Conservation (phyloP, 1,140 invertebrate genomes). For the Araneus ventricosus region DNA sequence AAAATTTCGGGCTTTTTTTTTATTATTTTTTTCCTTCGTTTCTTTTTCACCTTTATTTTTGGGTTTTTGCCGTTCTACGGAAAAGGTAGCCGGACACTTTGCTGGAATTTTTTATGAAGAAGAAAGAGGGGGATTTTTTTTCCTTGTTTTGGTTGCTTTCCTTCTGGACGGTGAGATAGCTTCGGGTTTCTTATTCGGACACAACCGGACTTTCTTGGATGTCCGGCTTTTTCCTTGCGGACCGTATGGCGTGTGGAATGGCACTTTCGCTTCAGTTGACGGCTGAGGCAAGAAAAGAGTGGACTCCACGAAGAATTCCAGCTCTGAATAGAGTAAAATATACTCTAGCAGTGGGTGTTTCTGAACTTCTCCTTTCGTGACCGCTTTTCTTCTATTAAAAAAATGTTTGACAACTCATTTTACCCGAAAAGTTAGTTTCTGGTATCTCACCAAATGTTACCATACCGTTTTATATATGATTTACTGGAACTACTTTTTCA, state of each 20-base stretch:
- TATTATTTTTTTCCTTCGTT: background rate
- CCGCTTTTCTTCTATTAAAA: too few species aligned
- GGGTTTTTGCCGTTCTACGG: background rate
- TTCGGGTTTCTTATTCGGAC: background rate
- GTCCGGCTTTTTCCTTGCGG: background rate
- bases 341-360: too few species aligned
- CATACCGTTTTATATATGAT: too few species aligned
- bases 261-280: background rate
- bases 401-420: too few species aligned
- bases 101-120: constrained; percentile 35
- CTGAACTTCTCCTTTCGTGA: background rate
- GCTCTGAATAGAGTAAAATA: too few species aligned
- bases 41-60: background rate
- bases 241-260: background rate
- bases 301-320: too few species aligned
- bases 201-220: background rate
- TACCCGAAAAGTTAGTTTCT: too few species aligned
- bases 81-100: constrained; percentile 45
- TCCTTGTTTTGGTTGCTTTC: background rate
- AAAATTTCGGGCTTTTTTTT: background rate
- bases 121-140: background rate
- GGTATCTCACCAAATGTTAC: too few species aligned
- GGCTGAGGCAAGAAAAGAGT: background rate
- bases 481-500: too few species aligned
- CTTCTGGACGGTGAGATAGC: background rate